Evolutionary conservation across 2,797 vertebrate species (phyloP).

Genomic region (Pempheris klunzingeri): DNA sequence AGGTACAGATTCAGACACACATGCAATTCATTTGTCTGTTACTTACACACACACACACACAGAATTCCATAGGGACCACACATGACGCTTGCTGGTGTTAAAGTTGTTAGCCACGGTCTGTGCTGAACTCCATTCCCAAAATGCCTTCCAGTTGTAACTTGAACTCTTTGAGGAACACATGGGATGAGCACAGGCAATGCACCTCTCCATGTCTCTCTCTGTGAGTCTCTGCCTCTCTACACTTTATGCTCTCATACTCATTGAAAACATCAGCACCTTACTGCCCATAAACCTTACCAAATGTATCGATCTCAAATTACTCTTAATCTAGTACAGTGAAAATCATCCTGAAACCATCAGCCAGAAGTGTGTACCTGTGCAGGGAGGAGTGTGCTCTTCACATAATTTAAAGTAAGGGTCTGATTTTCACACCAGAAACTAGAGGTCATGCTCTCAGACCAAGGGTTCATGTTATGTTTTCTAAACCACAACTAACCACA

Average conservation of each 20-base stretch:
- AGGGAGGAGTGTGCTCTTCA: neutral
- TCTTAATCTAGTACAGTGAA: neutral
- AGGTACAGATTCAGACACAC: conserved; percentile 37
- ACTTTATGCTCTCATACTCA: neutral
- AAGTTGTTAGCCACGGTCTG: conserved; percentile 76
- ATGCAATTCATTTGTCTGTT: neutral
- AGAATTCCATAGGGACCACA: conserved; percentile 71
- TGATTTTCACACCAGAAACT: no score
- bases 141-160: conserved; percentile 72
- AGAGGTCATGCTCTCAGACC: neutral
- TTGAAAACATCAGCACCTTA: neutral
- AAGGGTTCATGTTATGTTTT: neutral
- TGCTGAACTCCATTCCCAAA: conserved; percentile 67
- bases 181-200: conserved; percentile 40
- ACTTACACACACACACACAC: neutral
- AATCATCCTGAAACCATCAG: no score
- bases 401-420: no score
- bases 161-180: conserved; percentile 69
- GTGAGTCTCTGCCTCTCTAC: neutral
- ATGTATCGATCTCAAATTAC: neutral
- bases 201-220: neutral
- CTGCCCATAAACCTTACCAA: neutral
- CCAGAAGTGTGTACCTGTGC: no score
- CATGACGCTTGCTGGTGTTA: conserved; percentile 68
- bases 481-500: no score